Conservation (phyloP, 2,113 vertebrate genomes). For the Ptilonorhynchus violaceus region DNA sequence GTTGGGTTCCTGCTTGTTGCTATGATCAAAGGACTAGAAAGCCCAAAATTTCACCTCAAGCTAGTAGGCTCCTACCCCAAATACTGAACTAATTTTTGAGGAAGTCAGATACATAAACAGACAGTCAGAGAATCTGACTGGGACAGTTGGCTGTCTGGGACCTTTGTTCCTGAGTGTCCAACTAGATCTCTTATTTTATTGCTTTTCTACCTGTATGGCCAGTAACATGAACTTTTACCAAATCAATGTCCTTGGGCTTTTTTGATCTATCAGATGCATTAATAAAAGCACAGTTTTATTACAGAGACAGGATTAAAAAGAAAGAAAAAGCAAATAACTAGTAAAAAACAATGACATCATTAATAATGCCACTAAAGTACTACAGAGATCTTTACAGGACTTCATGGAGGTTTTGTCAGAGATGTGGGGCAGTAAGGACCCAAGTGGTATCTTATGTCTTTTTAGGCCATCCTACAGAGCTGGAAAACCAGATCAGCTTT, state of each 20-base stretch:
- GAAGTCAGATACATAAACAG: neutral
- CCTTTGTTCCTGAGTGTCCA: neutral
- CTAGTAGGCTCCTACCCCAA: neutral
- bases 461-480: neutral
- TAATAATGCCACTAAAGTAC: neutral
- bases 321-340: neutral
- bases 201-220: neutral
- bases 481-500: neutral
- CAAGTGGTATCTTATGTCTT: neutral
- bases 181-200: neutral
- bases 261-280: neutral
- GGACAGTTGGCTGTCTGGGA: neutral
- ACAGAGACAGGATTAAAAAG: neutral
- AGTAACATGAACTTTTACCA: neutral
- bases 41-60: neutral
- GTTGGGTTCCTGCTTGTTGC: neutral
- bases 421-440: neutral
- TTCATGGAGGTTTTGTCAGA: neutral
- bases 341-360: fast-evolving
- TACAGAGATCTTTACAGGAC: neutral
- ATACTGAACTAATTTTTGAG: neutral
- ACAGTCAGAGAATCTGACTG: neutral
- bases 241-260: neutral
- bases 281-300: neutral
- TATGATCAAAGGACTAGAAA: neutral